A percentile compares a stretch with the other conserved stretches of the same genome.
phyloP scores from a whole-genome alignment of 2,113 vertebrate species.

The Mohoua ochrocephala region DNA sequence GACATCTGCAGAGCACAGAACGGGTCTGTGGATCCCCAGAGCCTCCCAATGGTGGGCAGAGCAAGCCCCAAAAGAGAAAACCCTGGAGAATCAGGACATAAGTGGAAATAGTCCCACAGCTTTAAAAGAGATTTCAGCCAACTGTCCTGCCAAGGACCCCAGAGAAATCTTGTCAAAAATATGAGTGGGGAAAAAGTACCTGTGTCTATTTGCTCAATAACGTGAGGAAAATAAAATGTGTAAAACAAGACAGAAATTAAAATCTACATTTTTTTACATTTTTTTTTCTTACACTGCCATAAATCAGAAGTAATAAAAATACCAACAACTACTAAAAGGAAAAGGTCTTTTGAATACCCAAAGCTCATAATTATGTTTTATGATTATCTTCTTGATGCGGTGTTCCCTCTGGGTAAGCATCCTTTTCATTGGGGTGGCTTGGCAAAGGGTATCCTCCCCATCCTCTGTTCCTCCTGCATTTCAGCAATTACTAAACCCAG shows the following conservation, averaged over 20 bases:
- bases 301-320: neutral
- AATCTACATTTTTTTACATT: no score
- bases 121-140: neutral
- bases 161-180: neutral
- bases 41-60: neutral
- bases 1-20: neutral
- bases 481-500: neutral
- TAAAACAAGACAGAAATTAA: neutral
- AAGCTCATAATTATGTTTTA: neutral
- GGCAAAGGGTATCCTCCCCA: neutral
- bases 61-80: neutral
- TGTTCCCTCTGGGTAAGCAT: neutral
- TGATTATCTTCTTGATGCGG: neutral
- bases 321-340: neutral
- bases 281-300: neutral
- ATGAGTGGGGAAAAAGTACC: neutral
- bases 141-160: neutral
- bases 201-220: neutral
- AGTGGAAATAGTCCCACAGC: neutral
- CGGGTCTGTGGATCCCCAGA: neutral
- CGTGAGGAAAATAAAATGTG: neutral
- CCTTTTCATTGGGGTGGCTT: no score
- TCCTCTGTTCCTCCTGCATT: neutral
- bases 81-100: neutral
- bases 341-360: neutral